Base-by-base conservation (phyloP, 2,113 vertebrate genomes). In the Nothobranchius furzeri region DNA sequence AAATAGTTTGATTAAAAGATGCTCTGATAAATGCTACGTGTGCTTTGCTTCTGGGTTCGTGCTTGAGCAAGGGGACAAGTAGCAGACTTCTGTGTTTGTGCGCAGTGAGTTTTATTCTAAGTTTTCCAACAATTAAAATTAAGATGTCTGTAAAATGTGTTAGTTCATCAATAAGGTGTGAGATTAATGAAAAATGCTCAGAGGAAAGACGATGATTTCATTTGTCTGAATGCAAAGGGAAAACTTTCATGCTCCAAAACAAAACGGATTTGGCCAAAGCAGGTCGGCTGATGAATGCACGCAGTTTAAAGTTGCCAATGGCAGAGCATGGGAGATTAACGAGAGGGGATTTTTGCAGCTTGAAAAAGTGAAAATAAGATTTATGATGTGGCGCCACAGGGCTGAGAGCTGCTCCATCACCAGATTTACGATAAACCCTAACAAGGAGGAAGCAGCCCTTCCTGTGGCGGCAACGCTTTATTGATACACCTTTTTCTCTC, bases 361-460 rank as follows among this genome's bases (percentile, higher is more conserved):
- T 85, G 84, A 89, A 92, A 88, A 86, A 88, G 84, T 83, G 86
- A 90, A 91, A 90, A 92, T 89, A 69, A 91, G 92, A 94, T 93
- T 93, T 93, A 93, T 92, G 91, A 90, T 81, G 86, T 78, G 81
- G 84, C 70, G 78, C 91, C 69, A 72, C 53, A 7, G 78, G 87
- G 78, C 81, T 86, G 91, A 91, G 88, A 91, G 88, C 85, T 81
- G 85, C 88, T 94, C 86, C 91, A 93, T 93, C 90, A 92, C 85
- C 85, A 92, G 91, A 93, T 93, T 93, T 92, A 92, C 88, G 90
- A 91, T 91, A 90, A 90, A 91, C 87, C 87, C 85, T 88, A 87
- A 89, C 85, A 88, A 89, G 90, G 84, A 86, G 85, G 87, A 90
- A 90, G 89, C 85, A 85, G 87, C 82, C 85, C 85, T 78, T 88